Evolutionary conservation across 2,888 invertebrate species (phyloP).

Genomic region (Gibbula magus): DNA sequence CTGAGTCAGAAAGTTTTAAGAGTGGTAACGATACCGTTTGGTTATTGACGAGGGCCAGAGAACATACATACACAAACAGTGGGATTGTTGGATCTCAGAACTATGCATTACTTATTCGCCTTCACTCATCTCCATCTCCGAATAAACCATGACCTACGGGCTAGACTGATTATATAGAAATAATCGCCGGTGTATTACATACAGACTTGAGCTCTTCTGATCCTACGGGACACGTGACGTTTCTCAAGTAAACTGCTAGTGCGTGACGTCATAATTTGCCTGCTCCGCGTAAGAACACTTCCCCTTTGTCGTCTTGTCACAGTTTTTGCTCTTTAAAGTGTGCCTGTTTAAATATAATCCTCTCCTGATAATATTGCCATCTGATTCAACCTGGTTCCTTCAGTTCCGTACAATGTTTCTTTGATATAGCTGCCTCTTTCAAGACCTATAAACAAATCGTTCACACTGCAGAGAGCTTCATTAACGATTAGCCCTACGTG

Average conservation of each 20-base stretch:
- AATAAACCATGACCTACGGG: no score
- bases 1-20: no score
- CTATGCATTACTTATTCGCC: no score
- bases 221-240: not conserved
- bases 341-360: not conserved
- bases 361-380: not conserved
- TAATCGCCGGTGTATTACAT: no score
- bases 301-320: not conserved
- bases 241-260: constrained; percentile 12
- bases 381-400: not conserved
- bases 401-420: not conserved
- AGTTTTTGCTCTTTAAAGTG: not conserved
- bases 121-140: no score
- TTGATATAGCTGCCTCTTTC: not conserved
- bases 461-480: constrained; percentile 2
- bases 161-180: no score
- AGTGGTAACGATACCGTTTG: no score
- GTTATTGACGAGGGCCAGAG: no score
- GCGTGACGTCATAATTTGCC: constrained; percentile 7
- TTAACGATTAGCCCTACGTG: not conserved
- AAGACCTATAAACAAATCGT: not conserved
- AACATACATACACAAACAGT: no score
- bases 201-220: not conserved
- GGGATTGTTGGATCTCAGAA: no score
- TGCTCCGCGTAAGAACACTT: not conserved